Conservation (phyloP, 2,888 invertebrate genomes). For the Drosophila bunnanda region DNA sequence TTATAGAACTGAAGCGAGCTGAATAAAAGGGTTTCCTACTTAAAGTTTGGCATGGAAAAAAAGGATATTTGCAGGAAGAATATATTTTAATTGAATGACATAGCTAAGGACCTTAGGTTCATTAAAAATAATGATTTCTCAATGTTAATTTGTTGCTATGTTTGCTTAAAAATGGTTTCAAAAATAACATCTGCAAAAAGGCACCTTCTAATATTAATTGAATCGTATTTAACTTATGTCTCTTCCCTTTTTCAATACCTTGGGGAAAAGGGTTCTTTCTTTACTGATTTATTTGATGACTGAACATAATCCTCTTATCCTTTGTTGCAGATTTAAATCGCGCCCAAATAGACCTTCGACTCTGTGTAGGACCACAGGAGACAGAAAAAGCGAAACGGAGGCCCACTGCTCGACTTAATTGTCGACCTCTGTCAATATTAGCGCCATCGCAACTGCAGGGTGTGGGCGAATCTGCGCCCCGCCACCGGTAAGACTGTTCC, state of each 20-base stretch:
- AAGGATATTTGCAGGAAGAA: neutral
- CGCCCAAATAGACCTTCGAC: neutral
- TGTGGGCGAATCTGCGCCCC: conserved; percentile 86
- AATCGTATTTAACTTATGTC: neutral
- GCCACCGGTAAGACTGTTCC: conserved; percentile 84
- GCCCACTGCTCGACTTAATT: conserved; percentile 78
- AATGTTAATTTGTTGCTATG: neutral
- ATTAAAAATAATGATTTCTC: conserved; percentile 2
- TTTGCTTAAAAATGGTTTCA: no score
- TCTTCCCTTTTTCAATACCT: neutral
- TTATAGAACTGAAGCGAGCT: conserved; percentile 9
- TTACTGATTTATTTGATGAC: conserved; percentile 5
- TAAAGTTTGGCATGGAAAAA: conserved; percentile 9
- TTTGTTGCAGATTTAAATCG: conserved; percentile 48
- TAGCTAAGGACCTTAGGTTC: neutral
- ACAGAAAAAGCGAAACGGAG: conserved; percentile 34
- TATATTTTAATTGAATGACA: neutral
- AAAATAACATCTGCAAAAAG: neutral
- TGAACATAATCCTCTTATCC: conserved; percentile 5
- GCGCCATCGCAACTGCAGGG: conserved; percentile 85
- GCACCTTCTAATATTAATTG: neutral
- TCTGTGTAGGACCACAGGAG: conserved; percentile 2
- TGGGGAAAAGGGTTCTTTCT: neutral
- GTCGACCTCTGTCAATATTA: conserved; percentile 84
- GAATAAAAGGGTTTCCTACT: conserved; percentile 21